A percentile compares a stretch with the other conserved stretches of the same genome.
Evolutionary conservation across 2,113 vertebrate species (phyloP).

Genomic region (Elephantulus edwardii): DNA sequence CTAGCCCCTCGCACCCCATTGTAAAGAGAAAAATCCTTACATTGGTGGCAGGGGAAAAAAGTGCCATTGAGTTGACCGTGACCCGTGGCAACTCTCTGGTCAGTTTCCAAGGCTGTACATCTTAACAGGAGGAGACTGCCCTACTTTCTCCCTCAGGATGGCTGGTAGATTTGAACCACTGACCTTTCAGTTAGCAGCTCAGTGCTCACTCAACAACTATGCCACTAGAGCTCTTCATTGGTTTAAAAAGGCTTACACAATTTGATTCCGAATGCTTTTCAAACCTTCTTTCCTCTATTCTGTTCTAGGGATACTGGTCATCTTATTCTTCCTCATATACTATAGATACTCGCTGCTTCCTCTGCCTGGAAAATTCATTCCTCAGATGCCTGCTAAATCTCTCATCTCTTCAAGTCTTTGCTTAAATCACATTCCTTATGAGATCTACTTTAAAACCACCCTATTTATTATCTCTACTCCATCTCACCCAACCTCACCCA

Average conservation of each 20-base stretch:
- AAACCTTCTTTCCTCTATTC: not conserved
- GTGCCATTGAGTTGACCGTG: too few relatives aligned
- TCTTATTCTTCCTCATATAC: not conserved
- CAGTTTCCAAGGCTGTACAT: too few relatives aligned
- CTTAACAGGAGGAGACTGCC: too few relatives aligned
- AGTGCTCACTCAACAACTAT: too few relatives aligned
- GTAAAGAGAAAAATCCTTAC: not conserved
- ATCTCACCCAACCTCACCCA: not conserved
- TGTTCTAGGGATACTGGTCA: not conserved
- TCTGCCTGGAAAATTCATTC: not conserved
- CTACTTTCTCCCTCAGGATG: too few relatives aligned
- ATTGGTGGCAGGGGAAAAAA: too few relatives aligned
- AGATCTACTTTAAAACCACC: not conserved
- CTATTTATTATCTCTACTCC: not conserved
- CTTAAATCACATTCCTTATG: not conserved
- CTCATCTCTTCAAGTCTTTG: not conserved
- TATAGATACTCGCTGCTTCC: not conserved
- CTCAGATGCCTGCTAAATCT: not conserved
- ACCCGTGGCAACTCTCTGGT: too few relatives aligned
- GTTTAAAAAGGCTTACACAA: not conserved
- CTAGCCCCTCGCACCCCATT: not conserved
- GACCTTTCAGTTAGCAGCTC: too few relatives aligned
- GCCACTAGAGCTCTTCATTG: too few relatives aligned
- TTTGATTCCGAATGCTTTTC: not conserved
- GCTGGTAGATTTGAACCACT: too few relatives aligned